Base-by-base conservation (phyloP, 2,888 invertebrate genomes). In the Yponomeuta evonymella region DNA sequence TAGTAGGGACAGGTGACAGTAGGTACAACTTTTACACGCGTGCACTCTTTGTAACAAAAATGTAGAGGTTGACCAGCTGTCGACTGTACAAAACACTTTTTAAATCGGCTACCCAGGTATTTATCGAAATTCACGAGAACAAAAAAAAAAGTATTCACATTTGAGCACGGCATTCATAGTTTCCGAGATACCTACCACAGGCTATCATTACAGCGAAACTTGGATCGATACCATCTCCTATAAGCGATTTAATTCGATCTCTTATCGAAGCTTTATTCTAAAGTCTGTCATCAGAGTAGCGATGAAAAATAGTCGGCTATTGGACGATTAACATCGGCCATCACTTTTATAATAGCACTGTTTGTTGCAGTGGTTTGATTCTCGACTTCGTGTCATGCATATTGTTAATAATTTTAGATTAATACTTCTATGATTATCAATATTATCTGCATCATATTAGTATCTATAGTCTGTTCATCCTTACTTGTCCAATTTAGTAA, bases 201-300 rank as follows among this genome's bases (percentile, higher is more conserved):
- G 65, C 86, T 86, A 84, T 86, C 76, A 88, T 87, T 88, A 87
- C 77, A 73, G 86, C 85, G 84, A 81, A 76, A 72, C 68, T 69
- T 73, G 72, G 75, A 72, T 72, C 76, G 83, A 81, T 84, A 82
- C 76, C 75, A 81, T 85, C 81, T 78, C 43, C 72, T 74, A 73
- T 76, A 76, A 75, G 76, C 51, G 74, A 73, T 75, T 76, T 74
- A 75, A 77, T 75, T 76, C 74, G 74, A 75, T 65, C 29, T 65
- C 29, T 65, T 65, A 65, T 65, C 30, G 65, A 65, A 5, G 30
- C 65, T 65, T 65, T 30, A 65, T 65, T 12, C 65, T 65, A 65
- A 65, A 65, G 30, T 29, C 48, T 67, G 67, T 67, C 67, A 48
- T 48, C 48, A 48, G 36, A 48, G n/a, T 48, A 15, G 43, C 36